Conservation (phyloP, 2,888 invertebrate genomes). For the Teinopalpus imperialis region DNA sequence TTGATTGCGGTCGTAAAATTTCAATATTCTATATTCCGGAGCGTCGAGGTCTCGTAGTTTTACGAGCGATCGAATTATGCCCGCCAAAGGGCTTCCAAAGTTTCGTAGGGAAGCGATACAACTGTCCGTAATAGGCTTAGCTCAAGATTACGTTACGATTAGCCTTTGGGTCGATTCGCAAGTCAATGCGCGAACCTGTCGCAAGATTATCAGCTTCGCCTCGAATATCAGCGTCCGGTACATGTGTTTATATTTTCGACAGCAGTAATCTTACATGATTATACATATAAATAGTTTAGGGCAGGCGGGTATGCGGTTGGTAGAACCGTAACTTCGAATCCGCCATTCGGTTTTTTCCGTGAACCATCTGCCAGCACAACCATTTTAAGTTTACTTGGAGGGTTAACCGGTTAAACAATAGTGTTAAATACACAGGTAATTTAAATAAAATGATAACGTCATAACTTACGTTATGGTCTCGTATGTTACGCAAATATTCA, state of each 20-base stretch:
- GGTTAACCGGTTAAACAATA: too few relatives aligned
- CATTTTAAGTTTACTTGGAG: too few relatives aligned
- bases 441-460: too few relatives aligned
- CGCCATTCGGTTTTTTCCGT: too few relatives aligned
- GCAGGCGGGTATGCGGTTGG: too few relatives aligned
- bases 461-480: too few relatives aligned
- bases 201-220: conserved; percentile 69
- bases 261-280: not conserved
- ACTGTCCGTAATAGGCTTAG: conserved; percentile 80
- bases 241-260: conserved; percentile 1
- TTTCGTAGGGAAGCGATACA: conserved; percentile 79
- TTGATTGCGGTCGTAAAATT: conserved; percentile 68
- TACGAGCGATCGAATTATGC: conserved; percentile 69
- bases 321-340: too few relatives aligned
- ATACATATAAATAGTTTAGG: too few relatives aligned
- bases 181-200: conserved; percentile 54
- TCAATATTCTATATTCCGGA: conserved; percentile 62
- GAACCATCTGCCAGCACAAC: too few relatives aligned
- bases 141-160: conserved; percentile 77
- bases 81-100: conserved; percentile 78
- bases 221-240: conserved; percentile 4
- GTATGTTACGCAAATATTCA: too few relatives aligned
- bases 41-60: conserved; percentile 51
- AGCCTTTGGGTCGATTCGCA: conserved; percentile 64
- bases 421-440: too few relatives aligned